phyloP scores from a whole-genome alignment of 2,113 vertebrate genomes.

The Cheilinus undulatus region DNA sequence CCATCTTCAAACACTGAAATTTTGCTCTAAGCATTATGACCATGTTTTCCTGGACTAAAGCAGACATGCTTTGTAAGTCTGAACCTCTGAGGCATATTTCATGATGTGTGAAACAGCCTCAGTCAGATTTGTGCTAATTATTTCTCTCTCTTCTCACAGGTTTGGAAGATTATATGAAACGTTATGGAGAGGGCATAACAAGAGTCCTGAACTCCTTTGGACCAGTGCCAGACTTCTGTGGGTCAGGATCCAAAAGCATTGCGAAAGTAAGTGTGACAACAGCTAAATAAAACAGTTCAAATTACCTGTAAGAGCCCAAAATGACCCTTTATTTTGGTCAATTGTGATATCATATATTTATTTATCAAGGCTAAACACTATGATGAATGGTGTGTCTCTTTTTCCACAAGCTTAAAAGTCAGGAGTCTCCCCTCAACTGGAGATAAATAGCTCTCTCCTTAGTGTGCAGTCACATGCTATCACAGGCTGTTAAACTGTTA shows the following conservation, averaged over 20 bases:
- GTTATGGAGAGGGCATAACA: conserved; percentile 87
- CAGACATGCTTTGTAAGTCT: not conserved
- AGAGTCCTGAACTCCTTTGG: conserved; percentile 89
- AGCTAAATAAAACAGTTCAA: not conserved
- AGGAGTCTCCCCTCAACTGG: conserved; percentile 8
- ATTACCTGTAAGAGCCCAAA: too few relatives aligned
- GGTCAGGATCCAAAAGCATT: conserved; percentile 83
- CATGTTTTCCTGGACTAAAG: too few relatives aligned
- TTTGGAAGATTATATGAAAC: conserved; percentile 88
- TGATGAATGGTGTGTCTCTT: conserved; percentile 4
- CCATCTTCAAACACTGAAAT: too few relatives aligned
- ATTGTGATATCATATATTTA: too few relatives aligned
- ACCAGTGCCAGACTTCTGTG: conserved; percentile 89
- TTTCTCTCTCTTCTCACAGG: conserved; percentile 77
- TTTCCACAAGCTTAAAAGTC: conserved; percentile 37
- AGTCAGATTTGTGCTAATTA: not conserved
- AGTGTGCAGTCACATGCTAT: conserved; percentile 43
- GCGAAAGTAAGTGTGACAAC: conserved; percentile 80
- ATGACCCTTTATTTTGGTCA: too few relatives aligned
- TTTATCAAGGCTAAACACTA: too few relatives aligned
- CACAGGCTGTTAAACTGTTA: conserved; percentile 40
- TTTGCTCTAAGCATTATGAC: not conserved
- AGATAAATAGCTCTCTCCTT: conserved; percentile 1
- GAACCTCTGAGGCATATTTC: not conserved
- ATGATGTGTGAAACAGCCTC: not conserved